Evolutionary conservation across 1,140 invertebrate genomes (phyloP).

Genomic region (Ceratosolen solmsi): DNA sequence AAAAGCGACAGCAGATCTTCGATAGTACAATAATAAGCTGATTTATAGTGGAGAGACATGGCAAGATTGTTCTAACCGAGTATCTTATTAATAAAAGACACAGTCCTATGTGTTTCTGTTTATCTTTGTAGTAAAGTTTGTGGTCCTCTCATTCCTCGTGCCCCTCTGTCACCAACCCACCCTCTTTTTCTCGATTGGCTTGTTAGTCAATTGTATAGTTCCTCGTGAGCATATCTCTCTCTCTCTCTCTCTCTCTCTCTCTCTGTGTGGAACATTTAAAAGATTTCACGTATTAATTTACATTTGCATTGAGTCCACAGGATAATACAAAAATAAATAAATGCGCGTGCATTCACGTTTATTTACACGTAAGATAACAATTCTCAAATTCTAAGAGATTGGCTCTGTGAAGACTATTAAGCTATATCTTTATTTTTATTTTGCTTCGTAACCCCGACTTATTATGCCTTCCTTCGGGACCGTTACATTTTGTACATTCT

Average conservation of each 20-base stretch:
- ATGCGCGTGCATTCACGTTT: no score
- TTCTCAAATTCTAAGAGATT: no score
- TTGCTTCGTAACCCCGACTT: no score
- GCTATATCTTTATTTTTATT: no score
- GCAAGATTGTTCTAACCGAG: constrained; percentile 30
- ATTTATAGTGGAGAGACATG: neutral
- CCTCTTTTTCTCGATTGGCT: constrained; percentile 59
- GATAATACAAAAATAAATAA: no score
- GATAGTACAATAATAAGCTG: neutral
- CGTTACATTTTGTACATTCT: no score
- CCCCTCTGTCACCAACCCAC: no score
- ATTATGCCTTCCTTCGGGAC: no score
- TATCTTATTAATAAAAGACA: constrained; percentile 19
- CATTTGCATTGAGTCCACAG: no score
- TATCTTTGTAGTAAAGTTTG: constrained; percentile 52
- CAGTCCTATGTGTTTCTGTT: neutral
- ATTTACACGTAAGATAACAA: no score
- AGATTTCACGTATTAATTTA: neutral
- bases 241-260: neutral
- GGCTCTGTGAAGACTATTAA: no score
- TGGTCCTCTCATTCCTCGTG: constrained; percentile 55
- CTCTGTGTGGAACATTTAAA: constrained; percentile 12
- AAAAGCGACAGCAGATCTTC: neutral
- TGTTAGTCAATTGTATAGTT: constrained; percentile 60
- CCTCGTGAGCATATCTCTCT: neutral